These are phyloP conservation scores for Neoscelio sp. DNA, from an alignment of 2,888 invertebrate species.

Conservation along the genomic window DNA sequence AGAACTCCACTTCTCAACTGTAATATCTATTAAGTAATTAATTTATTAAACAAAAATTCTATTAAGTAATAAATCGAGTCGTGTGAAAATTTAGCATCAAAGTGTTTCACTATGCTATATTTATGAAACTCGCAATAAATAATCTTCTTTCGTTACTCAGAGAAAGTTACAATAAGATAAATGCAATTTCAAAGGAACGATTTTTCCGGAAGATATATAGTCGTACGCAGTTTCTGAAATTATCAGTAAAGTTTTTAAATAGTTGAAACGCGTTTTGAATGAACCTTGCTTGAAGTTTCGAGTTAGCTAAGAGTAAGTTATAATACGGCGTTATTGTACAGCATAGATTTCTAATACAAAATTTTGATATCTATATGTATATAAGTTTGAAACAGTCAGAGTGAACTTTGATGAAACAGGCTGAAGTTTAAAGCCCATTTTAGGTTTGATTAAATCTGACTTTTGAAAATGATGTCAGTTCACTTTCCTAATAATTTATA, in stretches of 20 bases:
- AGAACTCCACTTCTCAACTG: no score
- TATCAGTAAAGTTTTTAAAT: slow-evolving; percentile 6
- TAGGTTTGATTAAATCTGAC: slow-evolving; percentile 33
- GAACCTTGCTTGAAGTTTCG: slow-evolving; percentile 8
- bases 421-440: slow-evolving; percentile 29
- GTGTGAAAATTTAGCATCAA: no score
- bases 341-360: slow-evolving; percentile 40
- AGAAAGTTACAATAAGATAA: no score
- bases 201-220: not conserved
- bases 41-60: no score
- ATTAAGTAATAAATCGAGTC: no score
- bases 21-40: no score
- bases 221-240: not conserved
- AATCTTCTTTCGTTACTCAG: no score
- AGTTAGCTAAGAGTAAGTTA: slow-evolving; percentile 12
- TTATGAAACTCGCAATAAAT: no score
- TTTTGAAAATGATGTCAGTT: slow-evolving; percentile 32
- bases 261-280: slow-evolving; percentile 5
- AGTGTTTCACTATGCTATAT: no score
- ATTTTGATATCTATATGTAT: no score
- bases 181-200: not conserved
- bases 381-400: slow-evolving; percentile 26
- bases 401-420: slow-evolving; percentile 11
- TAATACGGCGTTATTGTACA: slow-evolving; percentile 8
- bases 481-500: slow-evolving; percentile 10